Percentiles rank a stretch among this genome's conserved stretches.
These are phyloP conservation scores for Tinea trinotella DNA, from an alignment of 2,888 invertebrate species.

Conservation along the genomic window DNA sequence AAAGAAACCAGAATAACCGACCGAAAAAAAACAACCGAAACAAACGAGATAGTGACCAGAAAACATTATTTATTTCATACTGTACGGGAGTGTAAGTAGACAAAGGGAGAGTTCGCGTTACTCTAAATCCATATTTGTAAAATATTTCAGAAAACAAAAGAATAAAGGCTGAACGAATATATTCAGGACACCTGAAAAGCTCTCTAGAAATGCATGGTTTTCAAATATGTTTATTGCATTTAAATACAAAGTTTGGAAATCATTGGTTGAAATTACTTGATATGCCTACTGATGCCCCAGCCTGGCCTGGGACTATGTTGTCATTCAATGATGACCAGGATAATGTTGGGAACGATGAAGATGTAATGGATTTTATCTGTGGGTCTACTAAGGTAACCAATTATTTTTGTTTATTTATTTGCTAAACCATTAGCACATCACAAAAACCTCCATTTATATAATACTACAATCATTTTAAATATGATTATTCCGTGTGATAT, in stretches of 20 bases:
- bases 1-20: too few relatives aligned
- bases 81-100: too few relatives aligned
- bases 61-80: too few relatives aligned
- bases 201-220: slow-evolving; percentile 86
- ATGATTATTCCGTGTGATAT: too few relatives aligned
- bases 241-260: slow-evolving; percentile 51
- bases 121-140: too few relatives aligned
- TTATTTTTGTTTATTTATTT: neutral
- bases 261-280: slow-evolving; percentile 73
- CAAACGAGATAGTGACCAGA: too few relatives aligned
- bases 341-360: slow-evolving; percentile 34
- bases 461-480: too few relatives aligned
- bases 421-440: too few relatives aligned
- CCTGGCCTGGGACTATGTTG: slow-evolving; percentile 68
- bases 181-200: slow-evolving; percentile 76
- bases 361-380: slow-evolving; percentile 33
- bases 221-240: slow-evolving; percentile 78
- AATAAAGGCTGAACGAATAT: slow-evolving; percentile 65
- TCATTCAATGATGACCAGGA: slow-evolving; percentile 36
- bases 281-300: slow-evolving; percentile 67
- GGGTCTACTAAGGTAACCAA: slow-evolving; percentile 34
- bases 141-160: slow-evolving; percentile 44
- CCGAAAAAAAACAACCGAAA: too few relatives aligned
- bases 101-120: too few relatives aligned
- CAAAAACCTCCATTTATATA: too few relatives aligned